A percentile compares a stretch with the other conserved stretches of the same genome.
Evolutionary conservation across 1,140 invertebrate genomes (phyloP).

Genomic region (Macrostomum lignano): DNA sequence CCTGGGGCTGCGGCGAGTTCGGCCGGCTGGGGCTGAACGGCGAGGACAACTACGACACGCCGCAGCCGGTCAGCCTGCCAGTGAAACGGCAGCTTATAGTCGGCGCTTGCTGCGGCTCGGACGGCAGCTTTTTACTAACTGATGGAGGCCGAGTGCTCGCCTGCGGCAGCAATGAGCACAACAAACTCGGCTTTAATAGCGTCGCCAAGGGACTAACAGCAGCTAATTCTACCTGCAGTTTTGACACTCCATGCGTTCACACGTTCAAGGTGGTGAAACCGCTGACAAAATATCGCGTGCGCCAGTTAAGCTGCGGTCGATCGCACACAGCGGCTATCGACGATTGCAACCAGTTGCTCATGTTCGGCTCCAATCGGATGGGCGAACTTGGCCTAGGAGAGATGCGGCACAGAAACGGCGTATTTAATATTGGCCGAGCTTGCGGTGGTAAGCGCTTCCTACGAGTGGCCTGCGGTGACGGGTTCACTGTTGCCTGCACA

Average conservation of each 20-base stretch:
- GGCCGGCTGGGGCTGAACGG: slow-evolving; percentile 18
- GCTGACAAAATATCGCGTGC: slow-evolving; percentile 20
- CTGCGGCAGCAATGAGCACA: slow-evolving; percentile 40
- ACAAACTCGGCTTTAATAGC: slow-evolving; percentile 38
- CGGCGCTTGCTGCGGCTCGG: slow-evolving; percentile 29
- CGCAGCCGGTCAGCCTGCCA: slow-evolving; percentile 16
- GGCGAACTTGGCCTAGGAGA: slow-evolving; percentile 35
- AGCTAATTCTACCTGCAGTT: slow-evolving; percentile 6
- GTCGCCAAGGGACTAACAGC: slow-evolving; percentile 14
- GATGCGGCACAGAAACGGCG: slow-evolving; percentile 24
- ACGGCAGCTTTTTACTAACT: too few species aligned
- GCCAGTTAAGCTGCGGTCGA: slow-evolving; percentile 32
- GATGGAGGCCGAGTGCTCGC: slow-evolving; percentile 34
- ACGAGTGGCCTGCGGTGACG: slow-evolving; percentile 34
- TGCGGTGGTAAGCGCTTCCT: slow-evolving; percentile 18
- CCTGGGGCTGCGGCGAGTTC: slow-evolving; percentile 27
- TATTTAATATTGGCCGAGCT: slow-evolving; percentile 32
- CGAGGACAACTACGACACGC: slow-evolving; percentile 16
- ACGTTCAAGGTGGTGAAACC: slow-evolving; percentile 19
- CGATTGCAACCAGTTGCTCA: slow-evolving; percentile 36
- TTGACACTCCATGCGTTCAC: slow-evolving; percentile 19
- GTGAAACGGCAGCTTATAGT: slow-evolving; percentile 12
- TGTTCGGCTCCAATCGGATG: slow-evolving; percentile 38
- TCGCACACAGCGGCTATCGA: slow-evolving; percentile 35
- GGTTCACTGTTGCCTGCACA: slow-evolving; percentile 38